Percentiles rank a stretch among this genome's conserved stretches.
phyloP scores from a whole-genome alignment of 2,797 vertebrate species.

The Micropoecilia bifurca region DNA sequence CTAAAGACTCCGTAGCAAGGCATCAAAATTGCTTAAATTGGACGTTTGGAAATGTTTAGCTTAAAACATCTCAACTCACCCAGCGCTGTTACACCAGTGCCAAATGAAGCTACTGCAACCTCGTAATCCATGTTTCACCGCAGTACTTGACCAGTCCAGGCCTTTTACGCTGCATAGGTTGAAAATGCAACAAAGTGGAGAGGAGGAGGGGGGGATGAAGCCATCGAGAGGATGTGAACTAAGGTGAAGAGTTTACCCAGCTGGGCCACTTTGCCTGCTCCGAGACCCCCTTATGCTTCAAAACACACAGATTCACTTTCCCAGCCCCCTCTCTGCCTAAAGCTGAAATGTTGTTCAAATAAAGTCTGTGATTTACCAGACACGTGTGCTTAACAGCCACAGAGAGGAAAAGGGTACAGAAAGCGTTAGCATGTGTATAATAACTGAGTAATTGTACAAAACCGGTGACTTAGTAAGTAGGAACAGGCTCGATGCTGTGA shows the following conservation, averaged over 20 bases:
- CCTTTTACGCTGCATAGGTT: constrained; percentile 15
- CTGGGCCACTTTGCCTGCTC: constrained; percentile 59
- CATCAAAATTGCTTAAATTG: background rate
- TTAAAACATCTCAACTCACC: background rate
- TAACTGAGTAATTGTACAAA: constrained; percentile 7
- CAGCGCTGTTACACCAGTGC: background rate
- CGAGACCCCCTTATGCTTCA: constrained; percentile 33
- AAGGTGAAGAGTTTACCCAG: constrained; percentile 82
- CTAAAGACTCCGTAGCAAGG: background rate
- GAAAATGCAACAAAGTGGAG: constrained; percentile 38
- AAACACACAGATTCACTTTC: constrained; percentile 53
- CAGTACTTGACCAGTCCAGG: background rate
- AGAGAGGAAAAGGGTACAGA: constrained; percentile 19
- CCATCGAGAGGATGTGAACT: constrained; percentile 79
- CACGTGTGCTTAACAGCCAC: constrained; percentile 51
- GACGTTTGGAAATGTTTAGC: background rate
- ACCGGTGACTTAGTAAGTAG: background rate
- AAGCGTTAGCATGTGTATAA: background rate
- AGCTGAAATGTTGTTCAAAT: constrained; percentile 72
- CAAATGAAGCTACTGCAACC: background rate
- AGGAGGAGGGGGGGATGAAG: constrained; percentile 33
- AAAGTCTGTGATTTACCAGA: constrained; percentile 68
- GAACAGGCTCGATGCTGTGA: background rate
- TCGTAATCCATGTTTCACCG: constrained; percentile 8
- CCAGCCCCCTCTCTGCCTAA: constrained; percentile 46